Percentiles rank a stretch among this genome's conserved stretches.
These are phyloP conservation scores for Orycteropus afer DNA, from an alignment of 2,113 vertebrate species.

Conservation along the genomic window DNA sequence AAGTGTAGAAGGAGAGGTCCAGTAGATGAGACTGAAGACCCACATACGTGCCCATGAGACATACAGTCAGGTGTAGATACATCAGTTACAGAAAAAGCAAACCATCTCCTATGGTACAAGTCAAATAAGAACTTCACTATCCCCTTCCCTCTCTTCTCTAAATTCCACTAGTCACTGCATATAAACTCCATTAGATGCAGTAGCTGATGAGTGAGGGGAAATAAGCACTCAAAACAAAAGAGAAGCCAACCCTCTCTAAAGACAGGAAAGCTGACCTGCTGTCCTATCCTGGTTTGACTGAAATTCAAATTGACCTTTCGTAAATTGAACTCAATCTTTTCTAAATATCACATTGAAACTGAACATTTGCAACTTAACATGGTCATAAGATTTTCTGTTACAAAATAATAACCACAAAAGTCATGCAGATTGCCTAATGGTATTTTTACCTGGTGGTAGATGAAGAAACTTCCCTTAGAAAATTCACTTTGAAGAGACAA, in stretches of 20 bases:
- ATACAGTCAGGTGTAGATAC: not conserved
- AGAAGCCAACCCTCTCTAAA: not conserved
- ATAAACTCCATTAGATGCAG: not conserved
- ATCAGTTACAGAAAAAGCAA: not conserved
- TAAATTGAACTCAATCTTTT: not conserved
- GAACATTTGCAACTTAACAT: not conserved
- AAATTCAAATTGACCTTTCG: not conserved
- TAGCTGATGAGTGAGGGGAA: not conserved
- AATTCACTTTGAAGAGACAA: too few relatives aligned
- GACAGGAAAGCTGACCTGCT: not conserved
- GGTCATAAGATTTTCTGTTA: too few relatives aligned
- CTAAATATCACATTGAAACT: not conserved
- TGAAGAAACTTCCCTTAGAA: too few relatives aligned
- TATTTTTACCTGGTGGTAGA: too few relatives aligned
- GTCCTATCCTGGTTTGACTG: not conserved
- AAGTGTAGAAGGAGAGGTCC: not conserved
- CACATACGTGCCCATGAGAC: not conserved
- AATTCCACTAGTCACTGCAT: not conserved
- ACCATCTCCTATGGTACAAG: not conserved
- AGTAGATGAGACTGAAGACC: not conserved
- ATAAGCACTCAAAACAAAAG: not conserved
- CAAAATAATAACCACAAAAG: too few relatives aligned
- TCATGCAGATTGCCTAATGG: too few relatives aligned
- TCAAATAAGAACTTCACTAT: not conserved
- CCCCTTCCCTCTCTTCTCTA: not conserved